A percentile compares a stretch with the other conserved stretches of the same genome.
phyloP scores from a whole-genome alignment of 2,888 invertebrate species.

The Leptinotarsa rubiginosa region DNA sequence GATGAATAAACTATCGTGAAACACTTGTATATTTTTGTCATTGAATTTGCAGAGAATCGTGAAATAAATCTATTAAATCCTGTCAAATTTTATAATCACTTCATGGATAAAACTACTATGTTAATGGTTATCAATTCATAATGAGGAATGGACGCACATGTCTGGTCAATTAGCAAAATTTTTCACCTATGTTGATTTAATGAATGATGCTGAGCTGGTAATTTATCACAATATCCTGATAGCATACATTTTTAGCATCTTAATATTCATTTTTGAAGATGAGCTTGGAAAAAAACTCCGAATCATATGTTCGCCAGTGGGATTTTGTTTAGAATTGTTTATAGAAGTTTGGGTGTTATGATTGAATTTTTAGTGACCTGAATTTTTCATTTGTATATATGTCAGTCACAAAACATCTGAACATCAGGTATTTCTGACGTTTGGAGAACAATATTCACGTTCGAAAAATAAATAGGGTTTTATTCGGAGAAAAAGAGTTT shows the following conservation, averaged over 20 bases:
- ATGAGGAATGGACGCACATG: neutral
- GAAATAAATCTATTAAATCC: neutral
- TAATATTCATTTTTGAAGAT: neutral
- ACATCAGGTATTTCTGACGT: too few species aligned
- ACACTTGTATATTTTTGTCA: too few species aligned
- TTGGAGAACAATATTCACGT: too few species aligned
- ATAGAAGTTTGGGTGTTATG: too few species aligned
- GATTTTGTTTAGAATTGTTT: neutral
- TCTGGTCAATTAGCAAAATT: conserved; percentile 14
- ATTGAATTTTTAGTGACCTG: too few species aligned
- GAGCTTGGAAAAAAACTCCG: neutral
- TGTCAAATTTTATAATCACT: neutral
- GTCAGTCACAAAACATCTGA: too few species aligned
- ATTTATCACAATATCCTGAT: conserved; percentile 3
- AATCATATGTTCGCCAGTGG: neutral
- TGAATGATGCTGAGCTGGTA: neutral
- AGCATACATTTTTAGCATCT: neutral
- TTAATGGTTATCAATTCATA: neutral
- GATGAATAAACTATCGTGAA: too few species aligned
- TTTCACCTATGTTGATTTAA: neutral
- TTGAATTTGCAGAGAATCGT: neutral
- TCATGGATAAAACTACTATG: neutral
- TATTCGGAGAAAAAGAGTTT: too few species aligned
- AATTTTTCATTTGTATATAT: too few species aligned
- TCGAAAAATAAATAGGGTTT: too few species aligned